Conservation (phyloP, 1,140 invertebrate species). For the Drosophila dunni region DNA sequence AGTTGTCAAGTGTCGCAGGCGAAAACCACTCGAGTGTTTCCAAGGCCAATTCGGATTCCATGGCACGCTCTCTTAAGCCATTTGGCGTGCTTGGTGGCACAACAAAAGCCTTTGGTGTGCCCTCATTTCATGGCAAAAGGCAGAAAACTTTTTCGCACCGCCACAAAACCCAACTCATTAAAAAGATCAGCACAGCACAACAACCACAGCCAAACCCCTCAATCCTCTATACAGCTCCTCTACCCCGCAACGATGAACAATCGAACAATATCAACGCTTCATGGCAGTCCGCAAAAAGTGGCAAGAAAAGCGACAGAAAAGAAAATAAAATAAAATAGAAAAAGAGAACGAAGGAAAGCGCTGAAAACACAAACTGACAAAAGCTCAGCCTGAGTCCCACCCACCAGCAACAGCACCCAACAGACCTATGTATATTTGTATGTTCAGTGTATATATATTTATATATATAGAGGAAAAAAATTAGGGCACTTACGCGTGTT, state of each 20-base stretch:
- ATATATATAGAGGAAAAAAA: slow-evolving; percentile 50
- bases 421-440: slow-evolving; percentile 12
- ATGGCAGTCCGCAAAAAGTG: slow-evolving; percentile 52
- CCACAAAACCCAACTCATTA: slow-evolving; percentile 79
- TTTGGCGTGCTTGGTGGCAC: slow-evolving; percentile 16
- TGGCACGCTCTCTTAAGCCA: slow-evolving; percentile 28
- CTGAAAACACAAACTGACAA: slow-evolving; percentile 25
- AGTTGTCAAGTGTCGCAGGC: slow-evolving; percentile 18
- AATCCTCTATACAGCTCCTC: background rate
- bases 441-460: background rate
- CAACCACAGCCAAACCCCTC: background rate
- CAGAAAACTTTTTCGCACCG: slow-evolving; percentile 67
- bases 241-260: slow-evolving; percentile 52
- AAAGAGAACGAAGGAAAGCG: background rate
- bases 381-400: slow-evolving; percentile 27
- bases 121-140: slow-evolving; percentile 71
- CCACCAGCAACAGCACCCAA: slow-evolving; percentile 7
- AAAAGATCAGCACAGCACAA: slow-evolving; percentile 70
- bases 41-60: slow-evolving; percentile 39
- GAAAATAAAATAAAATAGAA: slow-evolving; percentile 2
- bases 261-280: slow-evolving; percentile 77
- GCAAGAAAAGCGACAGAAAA: slow-evolving; percentile 9
- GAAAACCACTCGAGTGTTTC: slow-evolving; percentile 22
- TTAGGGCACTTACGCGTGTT: slow-evolving; percentile 79
- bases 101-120: slow-evolving; percentile 46